A percentile compares a stretch with the other conserved stretches of the same genome.
phyloP scores from a whole-genome alignment of 2,888 invertebrate species.

The Perithous albicinctus region DNA sequence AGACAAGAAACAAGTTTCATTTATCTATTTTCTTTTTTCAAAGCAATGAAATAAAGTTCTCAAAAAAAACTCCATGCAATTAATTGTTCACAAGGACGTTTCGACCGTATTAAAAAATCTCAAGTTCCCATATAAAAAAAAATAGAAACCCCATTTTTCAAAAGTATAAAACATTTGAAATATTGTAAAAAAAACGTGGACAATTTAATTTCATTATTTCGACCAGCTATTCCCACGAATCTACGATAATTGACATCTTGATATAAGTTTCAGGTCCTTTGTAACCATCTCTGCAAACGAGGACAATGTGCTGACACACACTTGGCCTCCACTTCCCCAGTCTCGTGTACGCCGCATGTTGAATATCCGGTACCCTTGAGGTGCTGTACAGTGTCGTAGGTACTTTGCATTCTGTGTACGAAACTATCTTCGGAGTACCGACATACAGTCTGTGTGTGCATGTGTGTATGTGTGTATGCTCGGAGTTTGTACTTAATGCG shows the following conservation, averaged over 20 bases:
- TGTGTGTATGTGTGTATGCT: neutral
- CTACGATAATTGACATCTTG: neutral
- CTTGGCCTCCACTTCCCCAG: neutral
- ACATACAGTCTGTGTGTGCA: neutral
- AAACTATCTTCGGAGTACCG: slow-evolving; percentile 27
- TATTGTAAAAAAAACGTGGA: neutral
- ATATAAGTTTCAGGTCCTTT: neutral
- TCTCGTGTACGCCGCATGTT: slow-evolving; percentile 29
- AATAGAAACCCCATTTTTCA: no score
- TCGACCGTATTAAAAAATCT: no score
- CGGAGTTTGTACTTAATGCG: slow-evolving; percentile 13
- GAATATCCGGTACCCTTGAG: slow-evolving; percentile 34
- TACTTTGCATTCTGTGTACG: slow-evolving; percentile 25
- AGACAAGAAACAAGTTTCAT: no score
- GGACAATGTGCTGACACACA: neutral
- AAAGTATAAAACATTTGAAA: no score
- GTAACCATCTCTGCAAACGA: neutral
- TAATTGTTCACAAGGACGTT: no score
- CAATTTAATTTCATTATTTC: neutral
- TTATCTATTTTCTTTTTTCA: no score
- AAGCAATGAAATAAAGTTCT: no score
- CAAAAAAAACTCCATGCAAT: no score
- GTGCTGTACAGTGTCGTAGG: neutral
- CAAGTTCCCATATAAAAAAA: no score
- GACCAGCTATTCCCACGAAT: neutral